Conservation (phyloP, 2,888 invertebrate genomes). For the Clivina fossor region DNA sequence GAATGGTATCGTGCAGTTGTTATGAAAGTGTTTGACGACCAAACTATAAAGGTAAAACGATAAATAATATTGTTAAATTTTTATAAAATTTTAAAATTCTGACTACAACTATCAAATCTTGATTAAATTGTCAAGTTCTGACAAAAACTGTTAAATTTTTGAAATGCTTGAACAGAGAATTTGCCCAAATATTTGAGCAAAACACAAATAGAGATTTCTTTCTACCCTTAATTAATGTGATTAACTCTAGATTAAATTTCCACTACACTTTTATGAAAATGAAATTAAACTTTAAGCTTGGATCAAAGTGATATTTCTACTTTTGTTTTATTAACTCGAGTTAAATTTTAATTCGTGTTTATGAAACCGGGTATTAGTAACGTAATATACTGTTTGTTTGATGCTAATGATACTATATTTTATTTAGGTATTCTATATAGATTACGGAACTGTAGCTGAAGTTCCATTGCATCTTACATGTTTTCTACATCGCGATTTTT, state of each 20-base stretch:
- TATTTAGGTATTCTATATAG: constrained; percentile 59
- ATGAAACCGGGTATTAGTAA: no score
- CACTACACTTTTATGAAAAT: not conserved
- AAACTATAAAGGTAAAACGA: constrained; percentile 55
- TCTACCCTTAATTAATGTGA: no score
- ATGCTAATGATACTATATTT: constrained; percentile 35
- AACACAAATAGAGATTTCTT: no score
- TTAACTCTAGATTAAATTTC: no score
- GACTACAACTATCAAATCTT: no score
- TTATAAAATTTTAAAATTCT: not conserved
- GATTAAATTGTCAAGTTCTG: constrained; percentile 44
- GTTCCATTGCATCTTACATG: constrained; percentile 47
- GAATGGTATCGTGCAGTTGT: constrained; percentile 60
- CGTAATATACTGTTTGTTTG: constrained; percentile 54
- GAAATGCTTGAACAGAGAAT: no score
- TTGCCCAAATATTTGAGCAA: no score
- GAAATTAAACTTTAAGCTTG: constrained; percentile 50
- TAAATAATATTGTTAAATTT: constrained; percentile 8
- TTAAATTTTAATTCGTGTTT: no score
- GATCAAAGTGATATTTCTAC: constrained; percentile 51
- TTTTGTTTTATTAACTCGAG: no score
- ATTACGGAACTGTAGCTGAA: constrained; percentile 60
- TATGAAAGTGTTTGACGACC: constrained; percentile 51
- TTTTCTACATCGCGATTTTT: constrained; percentile 53
- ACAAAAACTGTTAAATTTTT: constrained; percentile 53